These are phyloP conservation scores for Drosophila rufa DNA, from an alignment of 1,140 invertebrate species.

Conservation along the genomic window DNA sequence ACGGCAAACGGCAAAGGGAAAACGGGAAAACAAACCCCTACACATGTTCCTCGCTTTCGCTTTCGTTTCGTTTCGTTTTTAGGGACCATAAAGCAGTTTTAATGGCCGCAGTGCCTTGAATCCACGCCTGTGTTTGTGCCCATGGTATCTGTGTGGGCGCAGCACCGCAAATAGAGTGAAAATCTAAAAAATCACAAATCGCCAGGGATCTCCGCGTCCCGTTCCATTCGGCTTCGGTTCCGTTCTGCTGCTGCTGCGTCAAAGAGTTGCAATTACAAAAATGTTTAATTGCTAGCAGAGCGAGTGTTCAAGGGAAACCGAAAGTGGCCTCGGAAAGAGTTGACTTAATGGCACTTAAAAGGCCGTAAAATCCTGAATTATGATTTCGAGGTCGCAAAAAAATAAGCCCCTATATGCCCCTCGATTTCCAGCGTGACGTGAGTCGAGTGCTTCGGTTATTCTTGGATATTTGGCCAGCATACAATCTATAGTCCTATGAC, in stretches of 20 bases:
- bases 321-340: slow-evolving; percentile 67
- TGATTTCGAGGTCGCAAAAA: slow-evolving; percentile 73
- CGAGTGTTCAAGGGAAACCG: slow-evolving; percentile 72
- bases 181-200: slow-evolving; percentile 71
- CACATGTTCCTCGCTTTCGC: slow-evolving; percentile 72
- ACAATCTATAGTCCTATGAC: slow-evolving; percentile 54
- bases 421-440: slow-evolving; percentile 49
- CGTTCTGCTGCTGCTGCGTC: slow-evolving; percentile 47
- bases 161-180: slow-evolving; percentile 76
- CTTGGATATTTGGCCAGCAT: slow-evolving; percentile 18
- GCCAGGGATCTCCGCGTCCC: slow-evolving; percentile 12
- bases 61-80: slow-evolving; percentile 78
- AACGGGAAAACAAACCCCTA: slow-evolving; percentile 38
- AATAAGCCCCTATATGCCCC: slow-evolving; percentile 38
- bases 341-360: slow-evolving; percentile 78
- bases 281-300: slow-evolving; percentile 69
- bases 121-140: slow-evolving; percentile 16
- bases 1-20: slow-evolving; percentile 8
- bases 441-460: slow-evolving; percentile 22
- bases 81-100: slow-evolving; percentile 78
- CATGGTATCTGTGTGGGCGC: slow-evolving; percentile 38
- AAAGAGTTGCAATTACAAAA: slow-evolving; percentile 76
- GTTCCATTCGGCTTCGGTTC: slow-evolving; percentile 13
- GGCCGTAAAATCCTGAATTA: slow-evolving; percentile 71
- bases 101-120: slow-evolving; percentile 53